A percentile compares a stretch with the other conserved stretches of the same genome.
These are phyloP conservation scores for Meliscaeva auricollis DNA, from an alignment of 2,888 invertebrate species.

Conservation along the genomic window DNA sequence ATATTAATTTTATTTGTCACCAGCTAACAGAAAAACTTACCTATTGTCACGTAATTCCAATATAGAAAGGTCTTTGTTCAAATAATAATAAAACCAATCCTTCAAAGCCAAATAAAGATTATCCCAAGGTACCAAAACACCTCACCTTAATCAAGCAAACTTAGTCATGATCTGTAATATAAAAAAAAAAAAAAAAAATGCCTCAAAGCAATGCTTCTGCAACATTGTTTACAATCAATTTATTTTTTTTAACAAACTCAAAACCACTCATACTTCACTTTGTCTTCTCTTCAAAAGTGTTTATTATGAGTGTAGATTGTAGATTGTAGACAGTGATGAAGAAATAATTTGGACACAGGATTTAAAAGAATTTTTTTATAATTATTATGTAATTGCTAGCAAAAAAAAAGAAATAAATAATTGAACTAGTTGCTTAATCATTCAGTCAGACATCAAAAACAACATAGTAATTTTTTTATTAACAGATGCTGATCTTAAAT, in stretches of 20 bases:
- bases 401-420: not conserved
- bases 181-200: not conserved
- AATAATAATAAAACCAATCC: not conserved
- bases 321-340: not conserved
- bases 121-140: not conserved
- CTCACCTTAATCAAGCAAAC: not conserved
- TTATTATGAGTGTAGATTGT: no score
- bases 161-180: no score
- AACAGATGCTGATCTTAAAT: constrained; percentile 3
- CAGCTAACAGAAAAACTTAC: no score
- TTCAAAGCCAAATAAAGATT: constrained; percentile 1
- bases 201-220: not conserved
- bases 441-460: constrained; percentile 9
- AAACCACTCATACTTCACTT: not conserved
- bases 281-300: not conserved
- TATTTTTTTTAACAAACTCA: not conserved
- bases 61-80: not conserved
- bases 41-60: no score
- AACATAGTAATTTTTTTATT: constrained; percentile 22
- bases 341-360: not conserved
- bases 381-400: not conserved
- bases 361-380: constrained; percentile 15
- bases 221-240: not conserved
- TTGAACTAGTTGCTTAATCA: not conserved
- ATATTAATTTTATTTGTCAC: no score